Evolutionary conservation across 2,888 invertebrate genomes (phyloP).

Genomic region (Acanthoscelides obtectus): DNA sequence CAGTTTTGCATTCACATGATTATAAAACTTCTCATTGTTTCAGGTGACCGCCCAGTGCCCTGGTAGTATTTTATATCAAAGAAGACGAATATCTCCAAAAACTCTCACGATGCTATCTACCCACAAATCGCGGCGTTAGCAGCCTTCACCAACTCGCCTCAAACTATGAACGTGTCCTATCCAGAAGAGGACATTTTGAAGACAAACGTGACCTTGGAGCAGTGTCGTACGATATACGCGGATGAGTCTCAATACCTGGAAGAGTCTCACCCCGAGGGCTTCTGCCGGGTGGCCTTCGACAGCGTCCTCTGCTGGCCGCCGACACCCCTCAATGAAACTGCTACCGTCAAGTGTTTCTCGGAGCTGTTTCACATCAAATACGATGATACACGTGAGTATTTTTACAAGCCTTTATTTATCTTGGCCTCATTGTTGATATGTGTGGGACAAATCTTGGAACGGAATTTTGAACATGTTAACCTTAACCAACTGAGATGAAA

Average conservation of each 20-base stretch:
- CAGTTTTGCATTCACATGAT: no score
- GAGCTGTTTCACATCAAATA: constrained; percentile 74
- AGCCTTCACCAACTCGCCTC: not conserved
- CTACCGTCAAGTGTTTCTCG: constrained; percentile 72
- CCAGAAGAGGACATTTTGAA: constrained; percentile 20
- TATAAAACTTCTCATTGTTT: no score
- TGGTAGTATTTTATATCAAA: not conserved
- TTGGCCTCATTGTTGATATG: not conserved
- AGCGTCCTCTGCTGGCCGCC: constrained; percentile 80
- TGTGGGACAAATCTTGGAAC: no score
- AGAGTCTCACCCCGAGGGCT: constrained; percentile 31
- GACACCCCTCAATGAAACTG: constrained; percentile 64
- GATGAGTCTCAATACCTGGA: constrained; percentile 27
- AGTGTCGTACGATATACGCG: constrained; percentile 26
- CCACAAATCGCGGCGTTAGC: not conserved
- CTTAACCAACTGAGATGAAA: no score
- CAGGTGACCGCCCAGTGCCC: not conserved
- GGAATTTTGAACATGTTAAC: no score
- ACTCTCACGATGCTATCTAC: not conserved
- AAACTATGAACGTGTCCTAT: constrained; percentile 21
- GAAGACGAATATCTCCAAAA: not conserved
- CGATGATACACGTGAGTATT: constrained; percentile 75
- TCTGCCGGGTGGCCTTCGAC: constrained; percentile 70
- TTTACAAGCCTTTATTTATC: no score
- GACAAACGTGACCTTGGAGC: constrained; percentile 26